Evolutionary conservation across 1,140 invertebrate genomes (phyloP).

Genomic region (Drosophila varians): DNA sequence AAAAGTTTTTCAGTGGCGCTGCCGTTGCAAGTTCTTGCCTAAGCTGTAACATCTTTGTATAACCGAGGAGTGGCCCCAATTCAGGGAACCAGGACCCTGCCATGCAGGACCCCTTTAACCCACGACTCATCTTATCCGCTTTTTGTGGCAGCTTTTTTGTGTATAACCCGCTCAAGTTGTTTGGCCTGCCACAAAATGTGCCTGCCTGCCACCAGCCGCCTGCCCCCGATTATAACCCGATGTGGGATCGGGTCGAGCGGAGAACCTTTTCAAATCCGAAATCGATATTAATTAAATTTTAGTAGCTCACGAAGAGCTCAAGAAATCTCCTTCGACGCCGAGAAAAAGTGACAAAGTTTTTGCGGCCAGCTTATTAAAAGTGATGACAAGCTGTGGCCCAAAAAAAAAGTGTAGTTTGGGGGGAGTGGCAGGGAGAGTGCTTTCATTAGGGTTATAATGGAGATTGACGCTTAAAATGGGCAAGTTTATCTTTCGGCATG

Average conservation of each 20-base stretch:
- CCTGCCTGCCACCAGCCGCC: slow-evolving; percentile 24
- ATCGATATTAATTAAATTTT: slow-evolving; percentile 81
- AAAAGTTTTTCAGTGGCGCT: slow-evolving; percentile 75
- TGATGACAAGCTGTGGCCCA: slow-evolving; percentile 70
- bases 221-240: slow-evolving; percentile 9
- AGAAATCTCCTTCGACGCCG: slow-evolving; percentile 29
- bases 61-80: slow-evolving; percentile 26
- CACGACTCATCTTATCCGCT: slow-evolving; percentile 13
- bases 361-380: slow-evolving; percentile 79
- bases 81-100: slow-evolving; percentile 6
- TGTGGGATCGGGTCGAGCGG: slow-evolving; percentile 2
- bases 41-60: slow-evolving; percentile 80
- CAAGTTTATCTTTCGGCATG: slow-evolving; percentile 42
- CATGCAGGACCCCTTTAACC: not conserved
- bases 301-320: slow-evolving; percentile 65
- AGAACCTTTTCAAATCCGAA: slow-evolving; percentile 78
- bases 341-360: slow-evolving; percentile 63
- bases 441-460: slow-evolving; percentile 54
- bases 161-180: slow-evolving; percentile 69
- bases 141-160: slow-evolving; percentile 46
- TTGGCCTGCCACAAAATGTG: slow-evolving; percentile 52
- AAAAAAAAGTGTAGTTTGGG: not conserved
- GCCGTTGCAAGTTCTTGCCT: slow-evolving; percentile 72
- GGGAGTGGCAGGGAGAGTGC: slow-evolving; percentile 13
- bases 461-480: slow-evolving; percentile 50